A percentile compares a stretch with the other conserved stretches of the same genome.
Conservation (phyloP, 2,113 vertebrate genomes). For the Amazona guildingii region DNA sequence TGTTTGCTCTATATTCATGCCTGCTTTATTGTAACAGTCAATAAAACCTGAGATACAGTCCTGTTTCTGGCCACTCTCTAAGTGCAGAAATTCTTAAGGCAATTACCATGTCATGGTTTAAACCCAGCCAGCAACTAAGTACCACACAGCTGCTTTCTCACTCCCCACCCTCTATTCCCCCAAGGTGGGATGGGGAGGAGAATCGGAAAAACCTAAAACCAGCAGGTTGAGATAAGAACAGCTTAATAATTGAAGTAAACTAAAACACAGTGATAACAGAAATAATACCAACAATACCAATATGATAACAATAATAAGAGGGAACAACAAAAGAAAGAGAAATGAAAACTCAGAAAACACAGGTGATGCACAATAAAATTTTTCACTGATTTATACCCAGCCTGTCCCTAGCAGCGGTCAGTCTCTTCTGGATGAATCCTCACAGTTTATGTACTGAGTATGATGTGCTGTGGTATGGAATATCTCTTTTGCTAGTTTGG, state of each 20-base stretch:
- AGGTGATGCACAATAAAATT: neutral
- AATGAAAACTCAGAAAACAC: neutral
- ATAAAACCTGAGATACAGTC: neutral
- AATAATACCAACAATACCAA: neutral
- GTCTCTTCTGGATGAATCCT: neutral
- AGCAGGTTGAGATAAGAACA: neutral
- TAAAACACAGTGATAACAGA: neutral
- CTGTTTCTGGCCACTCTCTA: neutral
- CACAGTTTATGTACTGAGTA: neutral
- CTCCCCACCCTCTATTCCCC: neutral
- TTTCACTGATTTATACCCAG: neutral
- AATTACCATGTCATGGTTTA: neutral
- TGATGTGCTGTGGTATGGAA: neutral
- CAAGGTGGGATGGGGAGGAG: neutral
- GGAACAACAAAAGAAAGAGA: neutral
- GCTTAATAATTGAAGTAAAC: neutral
- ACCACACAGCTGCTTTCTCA: neutral
- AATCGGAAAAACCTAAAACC: neutral
- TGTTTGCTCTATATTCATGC: accelerated
- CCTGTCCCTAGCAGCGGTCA: neutral
- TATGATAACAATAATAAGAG: neutral
- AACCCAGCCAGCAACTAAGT: neutral
- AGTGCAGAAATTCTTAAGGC: neutral
- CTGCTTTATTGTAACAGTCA: neutral
- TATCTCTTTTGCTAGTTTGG: neutral